phyloP scores from a whole-genome alignment of 2,797 vertebrate genomes.

The Oryzias dopingdopingensis region DNA sequence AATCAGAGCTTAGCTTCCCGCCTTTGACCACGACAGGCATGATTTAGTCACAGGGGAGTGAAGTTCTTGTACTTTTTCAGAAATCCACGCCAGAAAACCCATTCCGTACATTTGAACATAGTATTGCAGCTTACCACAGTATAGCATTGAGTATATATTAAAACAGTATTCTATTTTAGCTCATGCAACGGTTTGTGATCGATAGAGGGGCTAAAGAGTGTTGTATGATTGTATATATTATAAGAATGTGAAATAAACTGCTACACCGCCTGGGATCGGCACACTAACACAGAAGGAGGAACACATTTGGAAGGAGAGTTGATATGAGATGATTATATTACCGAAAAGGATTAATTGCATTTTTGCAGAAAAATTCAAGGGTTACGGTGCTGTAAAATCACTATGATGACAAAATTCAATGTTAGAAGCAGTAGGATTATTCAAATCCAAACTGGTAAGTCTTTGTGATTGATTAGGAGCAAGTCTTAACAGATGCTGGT shows the following conservation, averaged over 20 bases:
- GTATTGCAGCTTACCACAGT: constrained; percentile 63
- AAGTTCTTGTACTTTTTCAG: constrained; percentile 28
- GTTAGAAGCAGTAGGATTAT: constrained; percentile 4
- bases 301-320: constrained; percentile 38
- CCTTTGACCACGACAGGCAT: constrained; percentile 33
- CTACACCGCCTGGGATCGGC: constrained; percentile 45
- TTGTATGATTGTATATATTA: constrained; percentile 68
- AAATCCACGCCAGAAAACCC: constrained; percentile 46
- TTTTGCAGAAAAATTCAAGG: constrained; percentile 25
- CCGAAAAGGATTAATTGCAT: constrained; percentile 16
- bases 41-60: constrained; percentile 37
- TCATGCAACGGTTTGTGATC: constrained; percentile 45
- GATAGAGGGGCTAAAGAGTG: constrained; percentile 44
- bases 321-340: constrained; percentile 10
- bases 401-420: constrained; percentile 27
- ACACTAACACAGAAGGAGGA: constrained; percentile 40
- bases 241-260: constrained; percentile 70
- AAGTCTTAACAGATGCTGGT: constrained; percentile 43
- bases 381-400: constrained; percentile 45
- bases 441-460: constrained; percentile 19
- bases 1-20: constrained; percentile 42
- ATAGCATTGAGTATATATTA: constrained; percentile 62
- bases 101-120: constrained; percentile 63
- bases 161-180: constrained; percentile 62
- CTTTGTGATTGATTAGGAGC: constrained; percentile 34